phyloP scores from a whole-genome alignment of 2,888 invertebrate genomes.

The Cephus sareptanus region DNA sequence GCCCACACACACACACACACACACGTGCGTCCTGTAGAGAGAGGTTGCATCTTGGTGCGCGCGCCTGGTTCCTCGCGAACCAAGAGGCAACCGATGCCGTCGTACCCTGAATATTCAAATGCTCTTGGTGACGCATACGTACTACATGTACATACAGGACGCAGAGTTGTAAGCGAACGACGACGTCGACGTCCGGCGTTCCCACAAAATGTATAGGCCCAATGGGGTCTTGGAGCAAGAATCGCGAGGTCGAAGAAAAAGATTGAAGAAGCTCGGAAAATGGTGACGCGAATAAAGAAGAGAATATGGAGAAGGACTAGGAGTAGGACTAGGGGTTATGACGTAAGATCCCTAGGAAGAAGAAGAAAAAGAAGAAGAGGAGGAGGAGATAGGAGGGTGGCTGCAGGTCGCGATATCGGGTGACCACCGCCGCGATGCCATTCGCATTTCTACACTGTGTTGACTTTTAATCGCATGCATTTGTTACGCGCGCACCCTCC shows the following conservation, averaged over 20 bases:
- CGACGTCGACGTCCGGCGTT: too few relatives aligned
- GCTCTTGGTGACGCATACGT: background rate
- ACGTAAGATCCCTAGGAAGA: too few relatives aligned
- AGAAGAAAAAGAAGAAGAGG: background rate
- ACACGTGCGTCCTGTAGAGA: conserved; percentile 8
- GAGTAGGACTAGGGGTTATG: too few relatives aligned
- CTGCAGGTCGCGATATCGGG: conserved; percentile 19
- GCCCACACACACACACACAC: too few relatives aligned
- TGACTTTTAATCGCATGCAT: conserved; percentile 43
- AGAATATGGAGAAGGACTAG: too few relatives aligned
- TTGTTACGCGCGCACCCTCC: conserved; percentile 35
- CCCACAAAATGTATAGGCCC: too few relatives aligned
- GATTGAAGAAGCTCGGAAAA: too few relatives aligned
- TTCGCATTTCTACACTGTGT: conserved; percentile 39
- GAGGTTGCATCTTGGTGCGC: background rate
- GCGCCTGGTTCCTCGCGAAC: conserved; percentile 11
- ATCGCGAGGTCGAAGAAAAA: too few relatives aligned
- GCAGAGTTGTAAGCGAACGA: too few relatives aligned
- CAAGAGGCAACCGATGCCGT: conserved; percentile 21
- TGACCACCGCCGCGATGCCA: conserved; percentile 19
- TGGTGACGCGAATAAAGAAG: too few relatives aligned
- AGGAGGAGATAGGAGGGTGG: conserved; percentile 3
- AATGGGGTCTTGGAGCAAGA: too few relatives aligned
- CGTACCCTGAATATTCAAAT: conserved; percentile 37
- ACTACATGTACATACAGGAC: too few relatives aligned